These are phyloP conservation scores for Watsonalla cultraria DNA, from an alignment of 2,888 invertebrate genomes.

Conservation along the genomic window DNA sequence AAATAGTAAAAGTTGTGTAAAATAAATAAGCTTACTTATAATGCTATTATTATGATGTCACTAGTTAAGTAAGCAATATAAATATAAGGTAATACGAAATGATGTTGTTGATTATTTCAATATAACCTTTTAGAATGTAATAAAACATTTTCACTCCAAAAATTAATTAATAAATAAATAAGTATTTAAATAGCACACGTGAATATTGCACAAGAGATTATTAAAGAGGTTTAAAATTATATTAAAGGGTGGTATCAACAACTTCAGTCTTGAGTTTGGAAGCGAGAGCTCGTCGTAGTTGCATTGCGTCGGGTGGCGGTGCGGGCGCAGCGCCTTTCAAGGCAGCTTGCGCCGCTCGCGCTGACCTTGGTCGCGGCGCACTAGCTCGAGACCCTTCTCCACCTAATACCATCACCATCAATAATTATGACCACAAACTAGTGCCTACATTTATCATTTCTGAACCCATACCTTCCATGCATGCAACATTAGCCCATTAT, in stretches of 20 bases:
- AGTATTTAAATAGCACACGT: background rate
- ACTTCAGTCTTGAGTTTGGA: constrained; percentile 92
- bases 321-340: constrained; percentile 74
- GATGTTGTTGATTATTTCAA: constrained; percentile 47
- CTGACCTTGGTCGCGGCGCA: constrained; percentile 83
- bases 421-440: background rate
- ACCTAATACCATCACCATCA: constrained; percentile 58
- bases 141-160: background rate
- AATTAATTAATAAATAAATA: background rate
- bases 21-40: constrained; percentile 77
- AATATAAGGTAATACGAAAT: constrained; percentile 72
- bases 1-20: constrained; percentile 60
- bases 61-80: constrained; percentile 79
- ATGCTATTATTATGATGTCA: constrained; percentile 77
- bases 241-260: constrained; percentile 72
- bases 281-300: constrained; percentile 90
- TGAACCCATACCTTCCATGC: too few relatives aligned
- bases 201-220: background rate
- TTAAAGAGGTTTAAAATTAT: constrained; percentile 13
- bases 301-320: constrained; percentile 80
- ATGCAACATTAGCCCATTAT: too few relatives aligned
- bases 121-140: constrained; percentile 10
- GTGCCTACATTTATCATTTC: too few relatives aligned
- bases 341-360: constrained; percentile 84
- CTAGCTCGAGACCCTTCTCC: constrained; percentile 69